These are phyloP conservation scores for Pseudobourletiella spinata DNA, from an alignment of 1,140 invertebrate genomes.

Conservation along the genomic window DNA sequence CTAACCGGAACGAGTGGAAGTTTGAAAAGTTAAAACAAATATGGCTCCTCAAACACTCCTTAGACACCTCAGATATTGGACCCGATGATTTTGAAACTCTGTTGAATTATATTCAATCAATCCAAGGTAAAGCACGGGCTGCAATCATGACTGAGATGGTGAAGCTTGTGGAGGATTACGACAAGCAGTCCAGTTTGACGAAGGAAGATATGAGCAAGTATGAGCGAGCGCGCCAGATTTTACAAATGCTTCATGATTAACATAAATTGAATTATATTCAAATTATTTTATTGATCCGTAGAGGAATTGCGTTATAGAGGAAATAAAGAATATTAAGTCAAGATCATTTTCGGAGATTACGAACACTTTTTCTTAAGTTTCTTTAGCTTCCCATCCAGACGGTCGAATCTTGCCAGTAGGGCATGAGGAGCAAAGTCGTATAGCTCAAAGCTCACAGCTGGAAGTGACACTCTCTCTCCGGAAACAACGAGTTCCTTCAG, in stretches of 20 bases:
- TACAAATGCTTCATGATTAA: constrained; percentile 43
- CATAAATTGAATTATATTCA: too few relatives aligned
- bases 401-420: background rate
- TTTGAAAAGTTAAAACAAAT: constrained; percentile 64
- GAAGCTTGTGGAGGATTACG: constrained; percentile 50
- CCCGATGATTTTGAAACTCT: constrained; percentile 52
- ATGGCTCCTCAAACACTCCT: constrained; percentile 60
- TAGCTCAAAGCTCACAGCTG: background rate
- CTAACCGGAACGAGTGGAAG: constrained; percentile 59
- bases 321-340: too few relatives aligned
- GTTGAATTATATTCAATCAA: constrained; percentile 59
- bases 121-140: constrained; percentile 54
- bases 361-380: constrained; percentile 4
- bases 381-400: background rate
- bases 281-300: background rate
- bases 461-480: background rate
- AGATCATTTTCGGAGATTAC: too few relatives aligned
- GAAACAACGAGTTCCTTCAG: background rate
- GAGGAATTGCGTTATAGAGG: too few relatives aligned
- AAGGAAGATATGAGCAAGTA: constrained; percentile 41
- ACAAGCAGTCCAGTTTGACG: background rate
- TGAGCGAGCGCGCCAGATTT: constrained; percentile 46
- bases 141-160: constrained; percentile 53
- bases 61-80: constrained; percentile 49
- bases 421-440: background rate